Evolutionary conservation across 2,888 invertebrate genomes (phyloP), one percentile per base, ranked within the genome.

Genomic region (Cheilosia impressa): DNA sequence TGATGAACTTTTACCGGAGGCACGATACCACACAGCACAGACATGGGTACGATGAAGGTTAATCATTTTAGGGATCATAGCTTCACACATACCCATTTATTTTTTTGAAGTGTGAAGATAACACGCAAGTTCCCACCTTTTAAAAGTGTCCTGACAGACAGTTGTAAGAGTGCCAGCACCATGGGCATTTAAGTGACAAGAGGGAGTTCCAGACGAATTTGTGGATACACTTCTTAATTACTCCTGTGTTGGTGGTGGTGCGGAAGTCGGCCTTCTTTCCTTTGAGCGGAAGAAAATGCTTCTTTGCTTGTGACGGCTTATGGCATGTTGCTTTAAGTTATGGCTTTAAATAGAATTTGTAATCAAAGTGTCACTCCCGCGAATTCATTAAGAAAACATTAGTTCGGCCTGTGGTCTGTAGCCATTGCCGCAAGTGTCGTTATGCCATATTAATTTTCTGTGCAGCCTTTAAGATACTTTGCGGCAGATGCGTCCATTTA

Each of bases 101-200:
- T 13, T 38, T 38, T 13, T 47, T 17, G 10, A 43, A 7, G 13
- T 43, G 27, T 43, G 19, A 27, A 55, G 41, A 31, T 55, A 68
- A 43, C 55, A 68, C 27, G 27, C 66, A 65, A 50, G 41, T 24
- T 17, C 38, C n/a, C n/a, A 38, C 65, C 24, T n/a, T 38, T 24
- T 10, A 4, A 22, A 22, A 6, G 10, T 19, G 34, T 13, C 17
- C 10, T 10, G 6, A 5, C 43, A 17, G n/a, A n/a, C 7, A n/a
- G 7, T 4, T 43, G 15, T n/a, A 15, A 6, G 19, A 31, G 47
- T 50, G 47, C 31, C 15, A 19, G 19, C 34, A 38, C 38, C 19
- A 63, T 19, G 15, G 17, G 10, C 13, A 6, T 15, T 9, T 66
- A 53, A 66, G 52, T 19, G 66, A 66, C 66, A 66, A 52, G 66